Evolutionary conservation across 2,113 vertebrate genomes (phyloP).

Genomic region (Maccullochella peelii): DNA sequence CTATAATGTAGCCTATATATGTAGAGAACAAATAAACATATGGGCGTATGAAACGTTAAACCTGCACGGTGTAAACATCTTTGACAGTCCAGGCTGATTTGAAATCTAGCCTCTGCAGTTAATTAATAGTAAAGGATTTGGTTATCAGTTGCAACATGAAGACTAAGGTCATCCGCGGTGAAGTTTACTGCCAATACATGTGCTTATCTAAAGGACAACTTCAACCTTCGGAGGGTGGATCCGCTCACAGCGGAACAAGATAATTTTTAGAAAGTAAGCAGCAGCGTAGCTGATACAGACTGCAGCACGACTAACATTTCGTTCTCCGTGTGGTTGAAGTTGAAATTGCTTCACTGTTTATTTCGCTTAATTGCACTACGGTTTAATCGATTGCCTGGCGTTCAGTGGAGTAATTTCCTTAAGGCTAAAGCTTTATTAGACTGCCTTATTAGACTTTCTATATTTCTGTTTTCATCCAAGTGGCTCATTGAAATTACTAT

Average conservation of each 20-base stretch:
- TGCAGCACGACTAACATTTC: too few species aligned
- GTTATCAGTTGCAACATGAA: constrained; percentile 28
- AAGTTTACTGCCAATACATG: neutral
- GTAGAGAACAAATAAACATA: neutral
- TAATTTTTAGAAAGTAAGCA: neutral
- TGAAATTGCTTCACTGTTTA: neutral
- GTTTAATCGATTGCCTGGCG: too few species aligned
- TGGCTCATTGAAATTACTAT: neutral
- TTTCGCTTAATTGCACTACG: neutral
- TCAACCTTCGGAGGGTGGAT: neutral
- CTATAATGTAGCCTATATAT: neutral
- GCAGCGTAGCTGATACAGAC: neutral
- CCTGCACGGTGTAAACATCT: neutral
- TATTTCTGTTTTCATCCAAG: neutral
- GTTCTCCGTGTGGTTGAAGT: too few species aligned
- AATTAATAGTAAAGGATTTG: constrained; percentile 22
- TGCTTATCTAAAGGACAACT: constrained; percentile 19
- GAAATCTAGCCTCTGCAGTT: constrained; percentile 28
- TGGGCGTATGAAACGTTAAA: neutral
- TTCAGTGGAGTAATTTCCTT: neutral
- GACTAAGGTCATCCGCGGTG: neutral
- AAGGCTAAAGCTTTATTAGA: neutral
- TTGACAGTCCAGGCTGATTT: constrained; percentile 5
- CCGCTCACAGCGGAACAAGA: neutral
- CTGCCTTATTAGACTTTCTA: too few species aligned